These are phyloP conservation scores for Pachydiplax longipennis DNA, from an alignment of 2,888 invertebrate genomes.

Conservation along the genomic window DNA sequence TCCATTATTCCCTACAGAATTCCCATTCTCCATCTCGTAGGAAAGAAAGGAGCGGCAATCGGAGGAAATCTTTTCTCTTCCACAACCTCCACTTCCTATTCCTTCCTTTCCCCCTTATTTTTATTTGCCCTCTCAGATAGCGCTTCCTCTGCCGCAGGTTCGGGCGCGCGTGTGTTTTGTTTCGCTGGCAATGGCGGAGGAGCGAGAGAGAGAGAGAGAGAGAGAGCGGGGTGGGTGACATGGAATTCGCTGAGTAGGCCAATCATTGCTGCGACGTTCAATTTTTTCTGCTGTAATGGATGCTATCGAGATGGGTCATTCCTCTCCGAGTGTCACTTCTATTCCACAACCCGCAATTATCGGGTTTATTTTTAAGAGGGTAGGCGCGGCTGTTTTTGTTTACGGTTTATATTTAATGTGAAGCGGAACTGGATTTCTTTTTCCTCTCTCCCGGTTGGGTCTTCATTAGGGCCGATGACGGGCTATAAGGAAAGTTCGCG, in stretches of 20 bases:
- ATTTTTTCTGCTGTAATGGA: background rate
- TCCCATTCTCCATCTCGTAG: too few species aligned
- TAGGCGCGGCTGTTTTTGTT: too few species aligned
- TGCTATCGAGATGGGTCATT: background rate
- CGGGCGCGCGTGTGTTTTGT: slow-evolving; percentile 27
- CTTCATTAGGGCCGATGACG: too few species aligned
- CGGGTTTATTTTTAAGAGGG: too few species aligned
- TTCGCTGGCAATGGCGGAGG: slow-evolving; percentile 36
- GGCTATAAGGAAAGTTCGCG: too few species aligned
- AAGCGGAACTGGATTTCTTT: too few species aligned
- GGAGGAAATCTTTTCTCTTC: background rate
- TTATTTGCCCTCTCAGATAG: background rate
- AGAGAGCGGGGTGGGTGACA: background rate
- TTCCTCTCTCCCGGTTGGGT: too few species aligned
- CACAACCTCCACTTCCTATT: background rate
- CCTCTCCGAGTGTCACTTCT: background rate
- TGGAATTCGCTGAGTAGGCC: background rate
- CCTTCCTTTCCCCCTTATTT: background rate
- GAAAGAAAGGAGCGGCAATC: background rate
- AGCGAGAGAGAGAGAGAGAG: background rate
- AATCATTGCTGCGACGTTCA: background rate
- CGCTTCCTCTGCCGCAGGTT: background rate
- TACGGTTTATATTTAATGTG: too few species aligned
- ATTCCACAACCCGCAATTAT: too few species aligned
- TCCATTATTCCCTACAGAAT: too few species aligned